A percentile compares a stretch with the other conserved stretches of the same genome.
Conservation (phyloP, 2,113 vertebrate species). For the Zapus hudsonius region DNA sequence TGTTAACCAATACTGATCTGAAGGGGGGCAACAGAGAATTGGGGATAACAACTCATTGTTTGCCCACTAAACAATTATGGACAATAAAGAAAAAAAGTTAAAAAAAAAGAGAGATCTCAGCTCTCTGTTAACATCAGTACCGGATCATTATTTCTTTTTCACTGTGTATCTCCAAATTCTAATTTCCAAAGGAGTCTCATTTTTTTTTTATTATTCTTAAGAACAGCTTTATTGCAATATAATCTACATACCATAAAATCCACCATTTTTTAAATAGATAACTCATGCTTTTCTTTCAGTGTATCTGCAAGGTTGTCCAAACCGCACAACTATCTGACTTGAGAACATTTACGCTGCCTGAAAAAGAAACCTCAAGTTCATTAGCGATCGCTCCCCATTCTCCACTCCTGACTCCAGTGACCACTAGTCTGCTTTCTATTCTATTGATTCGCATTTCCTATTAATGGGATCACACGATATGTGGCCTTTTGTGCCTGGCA, state of each 20-base stretch:
- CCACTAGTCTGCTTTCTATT: constrained; percentile 51
- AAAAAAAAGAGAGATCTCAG: constrained; percentile 10
- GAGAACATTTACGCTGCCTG: constrained; percentile 44
- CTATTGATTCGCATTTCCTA: constrained; percentile 59
- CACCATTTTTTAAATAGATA: not conserved
- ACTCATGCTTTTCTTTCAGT: constrained; percentile 8
- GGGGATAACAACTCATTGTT: no score
- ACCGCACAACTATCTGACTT: constrained; percentile 52
- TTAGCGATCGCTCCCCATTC: constrained; percentile 16
- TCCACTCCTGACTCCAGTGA: not conserved
- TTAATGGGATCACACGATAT: constrained; percentile 28
- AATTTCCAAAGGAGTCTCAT: constrained; percentile 18
- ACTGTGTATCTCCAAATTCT: not conserved
- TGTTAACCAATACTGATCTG: no score
- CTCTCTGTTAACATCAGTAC: not conserved
- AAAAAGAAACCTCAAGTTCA: constrained; percentile 42
- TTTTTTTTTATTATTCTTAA: constrained; percentile 19
- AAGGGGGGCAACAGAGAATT: no score
- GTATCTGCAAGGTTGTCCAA: not conserved
- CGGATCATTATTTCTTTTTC: constrained; percentile 53
- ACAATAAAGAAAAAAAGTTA: no score
- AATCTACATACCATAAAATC: constrained; percentile 16
- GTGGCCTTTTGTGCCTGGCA: constrained; percentile 10
- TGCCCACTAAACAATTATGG: no score
- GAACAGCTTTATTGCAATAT: not conserved